Evolutionary conservation across 2,797 vertebrate species (phyloP), one percentile per base, ranked within the genome.

Genomic region (Macrochelys suwanniensis): DNA sequence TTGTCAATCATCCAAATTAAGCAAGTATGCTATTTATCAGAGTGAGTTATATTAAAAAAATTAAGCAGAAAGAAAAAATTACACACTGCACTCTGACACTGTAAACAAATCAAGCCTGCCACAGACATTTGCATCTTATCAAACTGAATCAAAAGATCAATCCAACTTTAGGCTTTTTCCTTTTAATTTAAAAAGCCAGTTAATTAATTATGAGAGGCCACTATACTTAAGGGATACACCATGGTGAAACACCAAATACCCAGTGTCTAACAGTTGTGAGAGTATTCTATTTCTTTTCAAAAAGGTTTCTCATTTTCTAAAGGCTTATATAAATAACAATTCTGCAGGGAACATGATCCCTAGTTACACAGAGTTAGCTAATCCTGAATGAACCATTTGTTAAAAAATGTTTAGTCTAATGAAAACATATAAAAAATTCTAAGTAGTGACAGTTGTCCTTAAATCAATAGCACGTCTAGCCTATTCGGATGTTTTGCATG

Each of bases 81-180:
- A 71, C 71, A 6, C 88, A 83, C 0, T n/a, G 82, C 33, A 26
- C 71, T 83, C 74, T 57, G 65, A 85, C 45, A 85, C 68, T 59
- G 21, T 31, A 80, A 89, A 65, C 47, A 88, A 94, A 89, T 77
- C 8, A 87, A 77, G 77, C 61, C 31, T 81, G 25, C 17, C 82
- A 92, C 17, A 85, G 94, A 47, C 26, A 45, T 21, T 45, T 77
- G 42, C 47, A 49, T 49, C 42, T 16, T 90, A 57, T 11, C 10
- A 11, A 71, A 89, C 49, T 91, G 61, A 95, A 94, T 31, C 71
- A 85, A 85, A 77, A 93, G 31, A 77, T 68, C 54, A 92, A 91
- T 93, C 54, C 19, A 95, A 87, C 17, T 16, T 19, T 7, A 7
- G 65, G 74, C 26, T 84, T 85, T 33, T 47, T 47, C 82, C 93